Evolutionary conservation across 1,140 invertebrate genomes (phyloP), one percentile per base, ranked within the genome.

Genomic region (Ectropis grisescens): DNA sequence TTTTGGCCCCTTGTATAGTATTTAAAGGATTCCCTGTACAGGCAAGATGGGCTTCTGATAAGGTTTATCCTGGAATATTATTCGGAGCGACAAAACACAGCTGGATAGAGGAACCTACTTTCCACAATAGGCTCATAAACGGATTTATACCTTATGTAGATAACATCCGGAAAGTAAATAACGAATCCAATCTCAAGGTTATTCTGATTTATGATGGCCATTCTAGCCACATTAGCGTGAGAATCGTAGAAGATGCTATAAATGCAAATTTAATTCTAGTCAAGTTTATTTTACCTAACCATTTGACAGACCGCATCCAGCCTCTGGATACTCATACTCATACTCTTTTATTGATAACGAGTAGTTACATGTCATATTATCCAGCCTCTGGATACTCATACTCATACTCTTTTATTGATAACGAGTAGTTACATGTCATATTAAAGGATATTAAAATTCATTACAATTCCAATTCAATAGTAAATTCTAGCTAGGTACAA

Each of bases 61-160:
- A 26, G 11, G 25, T n/a, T n/a, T 26, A 26, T 26, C 25, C 25
- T n/a, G 25, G 25, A 26, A 26, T n/a, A 26, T 11, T 26, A 11
- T 26, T n/a, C 25, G 25, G 25, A 26, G 25, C 25, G 10, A 26
- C 25, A n/a, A 26, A 26, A 11, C 4, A 26, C 11, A 2, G 25
- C 25, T 26, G 11, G 25, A 26, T 26, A n/a, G 25, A 26, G 11
- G 25, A 26, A 26, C 25, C 25, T n/a, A 26, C 25, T n/a, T 26
- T 26, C 11, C 25, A 26, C 25, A 26, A 26, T 11, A 6, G 25
- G 25, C 25, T 26, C 7, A 26, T 26, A 26, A 26, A 26, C 25
- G 25, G 25, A n/a, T 26, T 26, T 11, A 26, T 26, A 26, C 25
- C 25, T n/a, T 26, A n/a, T 26, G 11, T 26, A n/a, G 25, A 26